These are phyloP conservation scores for Neofelis nebulosa DNA, from an alignment of 2,113 vertebrate genomes.

Conservation along the genomic window DNA sequence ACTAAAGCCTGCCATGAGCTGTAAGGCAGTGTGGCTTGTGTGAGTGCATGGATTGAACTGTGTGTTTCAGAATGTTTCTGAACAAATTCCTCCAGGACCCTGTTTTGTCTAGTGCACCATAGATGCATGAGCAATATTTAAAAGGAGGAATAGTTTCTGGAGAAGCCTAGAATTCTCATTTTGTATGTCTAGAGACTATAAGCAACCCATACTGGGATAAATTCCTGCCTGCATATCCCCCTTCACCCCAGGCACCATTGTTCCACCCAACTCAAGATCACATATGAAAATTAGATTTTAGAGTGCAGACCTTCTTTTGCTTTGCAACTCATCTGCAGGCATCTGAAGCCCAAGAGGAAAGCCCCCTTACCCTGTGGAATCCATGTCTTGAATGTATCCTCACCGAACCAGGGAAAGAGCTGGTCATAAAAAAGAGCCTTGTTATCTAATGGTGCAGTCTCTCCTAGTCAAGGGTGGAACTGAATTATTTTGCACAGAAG, in stretches of 20 bases:
- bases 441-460: neutral
- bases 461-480: neutral
- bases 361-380: neutral
- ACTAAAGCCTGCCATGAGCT: constrained; percentile 39
- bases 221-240: neutral
- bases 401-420: neutral
- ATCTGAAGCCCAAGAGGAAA: neutral
- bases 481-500: constrained; percentile 63
- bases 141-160: neutral
- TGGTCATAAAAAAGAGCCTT: constrained; percentile 34
- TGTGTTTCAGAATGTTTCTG: neutral
- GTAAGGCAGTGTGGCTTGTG: neutral
- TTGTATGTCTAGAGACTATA: neutral
- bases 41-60: neutral
- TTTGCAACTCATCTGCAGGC: neutral
- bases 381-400: constrained; percentile 26
- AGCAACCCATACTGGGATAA: neutral
- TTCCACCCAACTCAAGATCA: neutral
- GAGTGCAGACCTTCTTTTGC: constrained; percentile 16
- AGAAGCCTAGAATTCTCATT: neutral
- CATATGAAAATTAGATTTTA: constrained; percentile 17
- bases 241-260: too few relatives aligned
- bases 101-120: neutral
- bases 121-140: neutral
- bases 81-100: constrained; percentile 29